These are phyloP conservation scores for Lepidochrysops patricia DNA, from an alignment of 2,888 invertebrate genomes.

Conservation along the genomic window DNA sequence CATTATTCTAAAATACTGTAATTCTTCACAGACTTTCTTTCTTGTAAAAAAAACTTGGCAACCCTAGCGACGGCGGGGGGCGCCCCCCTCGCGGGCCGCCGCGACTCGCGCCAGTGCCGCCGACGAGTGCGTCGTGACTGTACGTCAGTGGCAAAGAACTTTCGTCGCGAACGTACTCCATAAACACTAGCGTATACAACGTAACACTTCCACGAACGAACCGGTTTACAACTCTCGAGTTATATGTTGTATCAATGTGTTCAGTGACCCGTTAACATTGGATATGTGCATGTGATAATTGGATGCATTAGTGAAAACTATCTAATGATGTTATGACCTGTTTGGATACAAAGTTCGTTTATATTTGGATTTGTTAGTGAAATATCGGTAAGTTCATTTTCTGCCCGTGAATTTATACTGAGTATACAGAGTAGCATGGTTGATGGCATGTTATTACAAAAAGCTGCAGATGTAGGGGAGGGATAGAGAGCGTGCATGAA, in stretches of 20 bases:
- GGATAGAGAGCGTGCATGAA: conserved; percentile 49
- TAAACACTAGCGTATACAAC: conserved; percentile 43
- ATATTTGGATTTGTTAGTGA: conserved; percentile 46
- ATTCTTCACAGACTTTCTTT: no score
- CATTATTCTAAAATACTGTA: no score
- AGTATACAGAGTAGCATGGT: conserved; percentile 34
- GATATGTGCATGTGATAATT: conserved; percentile 34
- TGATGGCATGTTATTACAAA: conserved; percentile 41
- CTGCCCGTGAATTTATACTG: conserved; percentile 25
- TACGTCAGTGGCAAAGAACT: conserved; percentile 33
- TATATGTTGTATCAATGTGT: conserved; percentile 48
- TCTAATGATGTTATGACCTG: conserved; percentile 38
- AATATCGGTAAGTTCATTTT: conserved; percentile 43
- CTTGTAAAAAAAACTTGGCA: no score
- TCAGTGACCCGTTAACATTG: conserved; percentile 39
- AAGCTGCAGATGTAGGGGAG: conserved; percentile 50
- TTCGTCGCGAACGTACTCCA: conserved; percentile 31
- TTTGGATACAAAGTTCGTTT: conserved; percentile 36
- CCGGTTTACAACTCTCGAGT: conserved; percentile 57
- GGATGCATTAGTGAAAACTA: conserved; percentile 34
- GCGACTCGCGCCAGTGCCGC: conserved; percentile 50
- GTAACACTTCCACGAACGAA: conserved; percentile 53
- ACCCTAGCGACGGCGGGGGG: conserved; percentile 48
- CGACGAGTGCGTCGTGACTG: conserved; percentile 46
- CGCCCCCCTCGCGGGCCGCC: conserved; percentile 36